Conservation (phyloP, 2,888 invertebrate genomes). For the Neelides folsomi region DNA sequence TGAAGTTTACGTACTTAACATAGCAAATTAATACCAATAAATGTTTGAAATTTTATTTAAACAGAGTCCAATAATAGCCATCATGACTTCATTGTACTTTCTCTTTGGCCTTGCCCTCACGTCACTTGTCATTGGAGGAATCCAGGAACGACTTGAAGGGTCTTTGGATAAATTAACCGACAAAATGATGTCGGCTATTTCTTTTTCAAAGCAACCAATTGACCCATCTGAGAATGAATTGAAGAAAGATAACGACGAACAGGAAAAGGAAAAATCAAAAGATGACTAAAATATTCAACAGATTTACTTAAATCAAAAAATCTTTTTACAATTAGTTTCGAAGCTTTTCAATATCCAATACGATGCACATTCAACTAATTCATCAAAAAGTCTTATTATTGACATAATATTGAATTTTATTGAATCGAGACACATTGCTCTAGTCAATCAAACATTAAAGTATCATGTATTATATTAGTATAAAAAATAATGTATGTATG, state of each 20-base stretch:
- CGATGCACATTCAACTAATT: no score
- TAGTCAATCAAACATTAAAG: no score
- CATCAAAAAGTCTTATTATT: no score
- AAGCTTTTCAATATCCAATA: no score
- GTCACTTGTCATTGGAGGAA: constrained; percentile 94
- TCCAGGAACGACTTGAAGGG: constrained; percentile 44
- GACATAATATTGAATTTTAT: no score
- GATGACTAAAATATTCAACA: constrained; percentile 17
- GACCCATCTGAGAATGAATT: background rate
- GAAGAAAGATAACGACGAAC: background rate
- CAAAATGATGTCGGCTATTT: background rate
- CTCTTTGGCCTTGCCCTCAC: constrained; percentile 89
- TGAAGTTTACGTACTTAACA: no score
- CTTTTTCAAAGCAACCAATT: background rate
- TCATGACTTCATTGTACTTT: constrained; percentile 80
- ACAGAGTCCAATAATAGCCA: constrained; percentile 71
- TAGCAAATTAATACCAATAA: no score
- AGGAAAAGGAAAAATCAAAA: constrained; percentile 13
- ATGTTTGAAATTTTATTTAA: constrained; percentile 34
- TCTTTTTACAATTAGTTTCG: no score
- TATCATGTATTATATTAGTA: no score
- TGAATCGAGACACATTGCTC: no score
- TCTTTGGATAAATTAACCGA: background rate
- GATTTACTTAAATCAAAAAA: no score
- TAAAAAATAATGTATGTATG: no score